Conservation (phyloP, 2,888 invertebrate species). For the Dynastes maya region DNA sequence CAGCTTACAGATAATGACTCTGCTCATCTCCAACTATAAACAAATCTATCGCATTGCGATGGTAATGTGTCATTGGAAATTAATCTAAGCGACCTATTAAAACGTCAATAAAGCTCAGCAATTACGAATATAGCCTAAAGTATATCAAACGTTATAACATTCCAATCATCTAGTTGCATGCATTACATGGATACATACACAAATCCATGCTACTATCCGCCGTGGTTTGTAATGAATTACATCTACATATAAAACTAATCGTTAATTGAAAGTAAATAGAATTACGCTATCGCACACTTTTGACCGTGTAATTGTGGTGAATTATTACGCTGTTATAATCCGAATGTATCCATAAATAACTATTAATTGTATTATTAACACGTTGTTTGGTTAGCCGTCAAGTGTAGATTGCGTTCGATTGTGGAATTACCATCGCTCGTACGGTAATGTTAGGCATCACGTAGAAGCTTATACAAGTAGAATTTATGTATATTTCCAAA, state of each 20-base stretch:
- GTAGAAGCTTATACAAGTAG: too few species aligned
- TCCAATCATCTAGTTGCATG: slow-evolving; percentile 9
- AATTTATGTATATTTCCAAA: too few species aligned
- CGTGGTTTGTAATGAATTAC: slow-evolving; percentile 28
- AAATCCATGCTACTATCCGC: neutral
- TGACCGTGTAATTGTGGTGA: slow-evolving; percentile 27
- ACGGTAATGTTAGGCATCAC: neutral
- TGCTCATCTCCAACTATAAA: neutral
- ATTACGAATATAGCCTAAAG: slow-evolving; percentile 2
- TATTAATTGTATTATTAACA: slow-evolving; percentile 40
- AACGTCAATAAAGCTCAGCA: slow-evolving; percentile 48
- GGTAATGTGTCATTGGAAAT: slow-evolving; percentile 46
- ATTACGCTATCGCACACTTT: slow-evolving; percentile 38
- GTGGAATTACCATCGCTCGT: neutral
- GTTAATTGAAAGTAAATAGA: slow-evolving; percentile 48
- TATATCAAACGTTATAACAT: slow-evolving; percentile 12
- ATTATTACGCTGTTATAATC: slow-evolving; percentile 32
- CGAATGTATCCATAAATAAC: slow-evolving; percentile 25
- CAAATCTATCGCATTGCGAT: slow-evolving; percentile 26
- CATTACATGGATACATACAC: neutral
- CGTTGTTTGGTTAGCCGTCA: slow-evolving; percentile 15
- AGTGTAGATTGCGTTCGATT: neutral
- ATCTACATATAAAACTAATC: slow-evolving; percentile 31
- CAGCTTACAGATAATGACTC: too few species aligned
- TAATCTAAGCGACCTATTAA: slow-evolving; percentile 50